Conservation (phyloP, 2,888 invertebrate genomes). For the Netelia fuscicornis region DNA sequence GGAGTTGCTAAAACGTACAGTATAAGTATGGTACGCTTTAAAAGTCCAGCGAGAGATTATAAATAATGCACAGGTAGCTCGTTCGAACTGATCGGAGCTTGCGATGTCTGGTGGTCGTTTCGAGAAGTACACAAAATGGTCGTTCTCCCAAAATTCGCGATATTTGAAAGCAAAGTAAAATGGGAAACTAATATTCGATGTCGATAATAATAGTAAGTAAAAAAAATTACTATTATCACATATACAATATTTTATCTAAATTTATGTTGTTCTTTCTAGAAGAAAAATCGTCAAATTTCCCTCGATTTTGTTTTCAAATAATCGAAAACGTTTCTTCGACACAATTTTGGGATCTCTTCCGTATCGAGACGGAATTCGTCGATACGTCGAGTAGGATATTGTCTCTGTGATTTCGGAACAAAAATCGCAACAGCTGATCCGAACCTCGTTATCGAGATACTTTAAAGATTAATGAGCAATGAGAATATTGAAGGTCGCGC, state of each 20-base stretch:
- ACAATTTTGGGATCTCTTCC: too few species aligned
- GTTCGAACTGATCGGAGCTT: not conserved
- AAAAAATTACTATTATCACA: too few species aligned
- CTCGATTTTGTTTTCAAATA: too few species aligned
- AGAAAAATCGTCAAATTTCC: too few species aligned
- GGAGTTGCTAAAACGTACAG: not conserved
- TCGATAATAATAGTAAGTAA: not conserved
- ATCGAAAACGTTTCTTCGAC: too few species aligned
- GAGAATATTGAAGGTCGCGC: not conserved
- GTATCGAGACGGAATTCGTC: not conserved
- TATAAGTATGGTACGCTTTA: conserved; percentile 29
- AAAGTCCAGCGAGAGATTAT: conserved; percentile 21
- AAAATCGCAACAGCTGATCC: not conserved
- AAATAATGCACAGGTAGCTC: not conserved
- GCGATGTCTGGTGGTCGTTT: not conserved
- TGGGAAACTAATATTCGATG: not conserved
- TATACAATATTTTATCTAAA: too few species aligned
- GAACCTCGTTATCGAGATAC: not conserved
- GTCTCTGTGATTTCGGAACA: not conserved
- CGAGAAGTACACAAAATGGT: not conserved
- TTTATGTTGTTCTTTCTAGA: too few species aligned
- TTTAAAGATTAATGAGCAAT: conserved; percentile 4
- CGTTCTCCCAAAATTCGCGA: not conserved
- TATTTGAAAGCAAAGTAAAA: not conserved
- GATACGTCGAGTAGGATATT: not conserved